Base-by-base conservation (phyloP, 2,797 vertebrate genomes). In the Pseudocheirus occidentalis region DNA sequence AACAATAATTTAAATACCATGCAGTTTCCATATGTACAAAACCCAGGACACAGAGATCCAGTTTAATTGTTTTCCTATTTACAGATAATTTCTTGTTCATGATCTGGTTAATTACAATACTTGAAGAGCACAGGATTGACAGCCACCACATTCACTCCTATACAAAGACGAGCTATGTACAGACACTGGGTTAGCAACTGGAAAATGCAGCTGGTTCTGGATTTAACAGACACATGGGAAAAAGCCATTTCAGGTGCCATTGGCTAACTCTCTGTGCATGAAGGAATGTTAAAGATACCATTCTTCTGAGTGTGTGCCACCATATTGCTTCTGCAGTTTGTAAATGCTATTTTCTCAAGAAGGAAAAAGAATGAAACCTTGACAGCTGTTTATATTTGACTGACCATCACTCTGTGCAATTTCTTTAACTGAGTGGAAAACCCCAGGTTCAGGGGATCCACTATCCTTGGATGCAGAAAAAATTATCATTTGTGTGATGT, bases 1-100 rank as follows among this genome's bases (percentile, higher is more conserved):
- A 99, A 99, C 99, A 99, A 99, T 99, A 99, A 99, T 99, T 99
- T 99, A 99, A 99, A 99, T 98, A 98, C 97, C 99, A 99, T 99
- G 99, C 99, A 99, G 99, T 99, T 99, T 99, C 99, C 98, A 98
- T 99, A 99, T 99, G 99, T 99, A 99, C 99, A 99, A 99, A 99
- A 99, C 62, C 97, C 98, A 98, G 98, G 98, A 98, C 98, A 96
- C 95, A 98, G 98, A 98, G 98, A 98, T 98, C 97, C 98, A 97
- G 98, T 98, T 98, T 98, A 97, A 97, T 97, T 97, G 97, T 97
- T 98, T 10, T 98, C 98, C 97, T 99, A 98, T 99, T 98, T 99
- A 99, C 99, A 99, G 90, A 87, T 87, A 50, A 50, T 0, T 5
- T 95, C 94, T 97, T 97, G 98, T 98, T 98, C 98, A 97, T 97